phyloP scores from a whole-genome alignment of 2,797 vertebrate species.

The Melanotaenia nigrans region DNA sequence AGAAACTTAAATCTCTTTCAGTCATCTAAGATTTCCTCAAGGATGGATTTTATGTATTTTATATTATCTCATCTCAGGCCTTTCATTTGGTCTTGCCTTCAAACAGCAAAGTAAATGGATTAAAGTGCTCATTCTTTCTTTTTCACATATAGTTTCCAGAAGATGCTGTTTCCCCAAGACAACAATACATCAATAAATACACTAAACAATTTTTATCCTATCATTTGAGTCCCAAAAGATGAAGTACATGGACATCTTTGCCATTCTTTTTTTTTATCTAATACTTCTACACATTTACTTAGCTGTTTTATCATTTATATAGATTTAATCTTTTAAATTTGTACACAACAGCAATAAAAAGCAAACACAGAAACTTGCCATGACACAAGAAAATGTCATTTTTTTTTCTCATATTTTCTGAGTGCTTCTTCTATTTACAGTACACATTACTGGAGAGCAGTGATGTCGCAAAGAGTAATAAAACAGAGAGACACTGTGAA shows the following conservation, averaged over 20 bases:
- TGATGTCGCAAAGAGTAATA: slow-evolving; percentile 3
- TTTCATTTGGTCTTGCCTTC: neutral
- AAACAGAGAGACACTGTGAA: slow-evolving; percentile 13
- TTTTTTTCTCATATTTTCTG: neutral
- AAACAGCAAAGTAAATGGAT: slow-evolving; percentile 5
- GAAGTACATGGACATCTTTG: too few relatives aligned
- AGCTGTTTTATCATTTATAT: neutral
- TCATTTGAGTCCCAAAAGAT: neutral
- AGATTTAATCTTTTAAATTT: neutral
- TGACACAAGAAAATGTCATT: neutral
- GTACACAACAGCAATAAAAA: slow-evolving; percentile 24
- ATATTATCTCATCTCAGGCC: neutral
- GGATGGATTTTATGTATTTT: neutral
- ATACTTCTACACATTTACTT: neutral
- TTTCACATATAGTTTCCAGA: neutral
- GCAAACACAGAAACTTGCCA: slow-evolving; percentile 24
- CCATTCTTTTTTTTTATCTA: slow-evolving; percentile 5
- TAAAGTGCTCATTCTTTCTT: neutral
- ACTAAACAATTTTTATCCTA: neutral
- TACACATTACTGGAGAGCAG: slow-evolving; percentile 30
- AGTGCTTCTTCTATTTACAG: slow-evolving; percentile 36
- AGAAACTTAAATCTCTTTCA: neutral
- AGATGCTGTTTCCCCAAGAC: neutral
- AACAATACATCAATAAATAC: neutral
- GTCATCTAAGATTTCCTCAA: neutral